Evolutionary conservation across 2,797 vertebrate genomes (phyloP), one percentile per base, ranked within the genome.

Genomic region (Nyctibius grandis): DNA sequence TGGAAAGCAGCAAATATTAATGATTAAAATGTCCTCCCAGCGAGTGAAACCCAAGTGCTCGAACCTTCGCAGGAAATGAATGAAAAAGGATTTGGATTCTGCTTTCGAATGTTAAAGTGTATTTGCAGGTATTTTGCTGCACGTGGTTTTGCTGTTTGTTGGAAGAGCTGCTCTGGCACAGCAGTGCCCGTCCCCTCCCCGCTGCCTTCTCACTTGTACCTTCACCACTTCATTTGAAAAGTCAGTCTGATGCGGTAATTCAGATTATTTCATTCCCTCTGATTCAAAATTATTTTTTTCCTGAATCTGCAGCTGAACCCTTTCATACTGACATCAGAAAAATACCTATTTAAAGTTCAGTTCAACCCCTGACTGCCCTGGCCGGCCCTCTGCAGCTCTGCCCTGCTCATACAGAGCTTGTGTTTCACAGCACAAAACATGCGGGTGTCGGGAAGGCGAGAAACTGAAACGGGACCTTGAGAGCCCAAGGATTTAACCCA

Each of bases 331-430:
- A 11, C 15, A 7, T 3, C 11, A 45, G n/a, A 68, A 80, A 95
- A 79, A 19, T 0, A 53, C 6, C 31, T 36, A 3, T 19, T 74
- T 56, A 22, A 74, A 64, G 63, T 33, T 7, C 31, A 14, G 31
- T 28, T 63, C 36, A 9, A 6, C 29, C 28, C 2, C 40, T 5
- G 7, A 21, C 47, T 21, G 68, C 68, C 53, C 68, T 1, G 17
- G 47, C 3, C 2, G 15, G 26, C 29, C 42, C 18, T 1, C 1
- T 0, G 33, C 1, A 11, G 44, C 84, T 56, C 74, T 59, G 31
- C n/a, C 68, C 0, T 59, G 34, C 1, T 1, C 9, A 3, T 0
- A 12, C 45, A 31, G 22, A 11, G 9, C 7, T 0, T 0, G 5
- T 2, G 20, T n/a, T 50, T 33, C n/a, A 1, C 42, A 7, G 59